Evolutionary conservation across 2,888 invertebrate species (phyloP), one percentile per base, ranked within the genome.

Genomic region (Cryptocheilus praepositus): DNA sequence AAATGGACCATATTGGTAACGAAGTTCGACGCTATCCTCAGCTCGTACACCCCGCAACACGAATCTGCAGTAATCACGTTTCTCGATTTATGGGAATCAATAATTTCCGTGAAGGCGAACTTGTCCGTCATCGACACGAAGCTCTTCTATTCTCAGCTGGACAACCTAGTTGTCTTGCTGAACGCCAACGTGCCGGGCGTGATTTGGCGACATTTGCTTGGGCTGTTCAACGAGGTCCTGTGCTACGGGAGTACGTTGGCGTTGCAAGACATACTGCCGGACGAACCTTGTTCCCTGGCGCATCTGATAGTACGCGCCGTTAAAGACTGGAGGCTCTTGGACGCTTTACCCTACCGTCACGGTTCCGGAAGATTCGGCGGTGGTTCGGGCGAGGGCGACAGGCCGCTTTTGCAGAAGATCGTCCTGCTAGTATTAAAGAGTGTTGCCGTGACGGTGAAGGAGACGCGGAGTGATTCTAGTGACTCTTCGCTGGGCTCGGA

Each of bases 161-260:
- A 96, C 80, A 93, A 93, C 81, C 95, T 96, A 89, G 94, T 95
- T 15, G 92, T 93, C 68, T 89, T 94, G 69, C 88, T 95, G 64
- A 90, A 91, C 69, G 88, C 93, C 53, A 93, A 92, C 85, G 89
- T 96, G n/a, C 94, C 96, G 0, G 93, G 95, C 71, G 92, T 95
- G 56, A 93, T 96, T 77, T 96, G 96, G 92, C 93, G 95, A 81
- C 95, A 96, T 89, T 90, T 96, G 82, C 89, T 97, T 70, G 95
- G 95, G 79, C 90, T 97, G 43, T 96, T 96, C 80, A 96, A 96
- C 88, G 96, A 97, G 89, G 96, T 96, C 8, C 89, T 97, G 60
- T 97, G 97, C 88, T 97, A 97, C 87, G 96, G 96, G 2, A 96
- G 96, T 74, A 97, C 97, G 43, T 89, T 97, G 79, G 96, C 96